Evolutionary conservation across 1,140 invertebrate genomes (phyloP).

Genomic region (Pygmarrhopalites habei): DNA sequence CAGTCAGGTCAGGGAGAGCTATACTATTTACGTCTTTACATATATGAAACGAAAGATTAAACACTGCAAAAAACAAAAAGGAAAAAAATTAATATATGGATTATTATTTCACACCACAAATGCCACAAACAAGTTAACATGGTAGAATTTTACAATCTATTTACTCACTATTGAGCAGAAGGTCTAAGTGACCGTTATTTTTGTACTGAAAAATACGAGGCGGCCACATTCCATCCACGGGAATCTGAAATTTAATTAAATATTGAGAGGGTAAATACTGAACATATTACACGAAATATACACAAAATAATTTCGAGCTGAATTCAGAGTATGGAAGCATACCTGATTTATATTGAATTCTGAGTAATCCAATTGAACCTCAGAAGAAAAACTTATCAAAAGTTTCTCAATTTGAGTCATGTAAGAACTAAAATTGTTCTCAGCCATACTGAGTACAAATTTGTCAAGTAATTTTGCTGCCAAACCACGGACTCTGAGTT

Average conservation of each 20-base stretch:
- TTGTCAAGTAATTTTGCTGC: constrained; percentile 1
- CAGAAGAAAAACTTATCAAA: neutral
- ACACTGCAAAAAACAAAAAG: too few relatives aligned
- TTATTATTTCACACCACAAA: too few relatives aligned
- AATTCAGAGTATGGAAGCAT: neutral
- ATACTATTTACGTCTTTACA: constrained; percentile 5
- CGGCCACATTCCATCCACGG: constrained; percentile 27
- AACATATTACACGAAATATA: too few relatives aligned
- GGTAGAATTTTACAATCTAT: too few relatives aligned
- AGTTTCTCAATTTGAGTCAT: neutral
- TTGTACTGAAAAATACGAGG: constrained; percentile 18
- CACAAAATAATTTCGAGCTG: neutral
- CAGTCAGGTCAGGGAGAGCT: neutral
- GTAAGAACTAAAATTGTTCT: neutral
- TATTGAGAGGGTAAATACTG: neutral
- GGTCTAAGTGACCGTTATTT: neutral
- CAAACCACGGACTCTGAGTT: constrained; percentile 18
- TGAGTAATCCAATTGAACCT: constrained; percentile 3
- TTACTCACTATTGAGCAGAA: constrained; percentile 20
- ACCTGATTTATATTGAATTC: constrained; percentile 3
- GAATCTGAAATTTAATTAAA: constrained; percentile 8
- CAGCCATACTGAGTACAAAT: constrained; percentile 4
- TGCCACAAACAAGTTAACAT: too few relatives aligned
- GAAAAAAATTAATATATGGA: too few relatives aligned
- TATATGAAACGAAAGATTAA: constrained; percentile 5